Percentiles rank a stretch among this genome's conserved stretches.
phyloP scores from a whole-genome alignment of 1,140 invertebrate species.

The Hesperophylax magnus region DNA sequence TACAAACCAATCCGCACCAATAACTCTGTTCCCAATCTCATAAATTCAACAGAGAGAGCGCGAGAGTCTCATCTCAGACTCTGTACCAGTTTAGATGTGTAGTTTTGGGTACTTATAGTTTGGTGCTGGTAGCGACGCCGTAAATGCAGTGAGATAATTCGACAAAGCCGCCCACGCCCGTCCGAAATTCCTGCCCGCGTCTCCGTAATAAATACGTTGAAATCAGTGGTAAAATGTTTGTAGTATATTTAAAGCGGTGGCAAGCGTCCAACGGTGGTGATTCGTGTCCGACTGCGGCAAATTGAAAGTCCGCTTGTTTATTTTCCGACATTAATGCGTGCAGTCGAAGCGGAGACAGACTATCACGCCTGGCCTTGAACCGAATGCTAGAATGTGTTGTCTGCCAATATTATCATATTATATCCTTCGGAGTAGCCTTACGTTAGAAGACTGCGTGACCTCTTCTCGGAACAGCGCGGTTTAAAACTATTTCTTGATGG shows the following conservation, averaged over 20 bases:
- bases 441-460: not conserved
- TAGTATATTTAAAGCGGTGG: constrained; percentile 41
- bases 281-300: not conserved
- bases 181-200: constrained; percentile 1
- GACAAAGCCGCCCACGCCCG: constrained; percentile 16
- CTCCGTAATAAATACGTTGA: constrained; percentile 31
- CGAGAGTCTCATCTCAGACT: no score
- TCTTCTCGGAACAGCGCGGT: not conserved
- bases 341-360: no score
- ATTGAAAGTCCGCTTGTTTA: not conserved
- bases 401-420: not conserved
- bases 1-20: no score
- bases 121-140: not conserved
- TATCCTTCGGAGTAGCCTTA: constrained; percentile 1
- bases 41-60: no score
- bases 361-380: constrained; percentile 1
- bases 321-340: no score
- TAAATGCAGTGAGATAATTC: constrained; percentile 16
- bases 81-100: no score
- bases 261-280: constrained; percentile 5
- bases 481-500: no score
- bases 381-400: not conserved
- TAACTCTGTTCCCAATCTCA: no score
- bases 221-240: constrained; percentile 41
- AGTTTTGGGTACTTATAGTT: no score